phyloP scores from a whole-genome alignment of 2,113 vertebrate species.

The Heptranchias perlo region DNA sequence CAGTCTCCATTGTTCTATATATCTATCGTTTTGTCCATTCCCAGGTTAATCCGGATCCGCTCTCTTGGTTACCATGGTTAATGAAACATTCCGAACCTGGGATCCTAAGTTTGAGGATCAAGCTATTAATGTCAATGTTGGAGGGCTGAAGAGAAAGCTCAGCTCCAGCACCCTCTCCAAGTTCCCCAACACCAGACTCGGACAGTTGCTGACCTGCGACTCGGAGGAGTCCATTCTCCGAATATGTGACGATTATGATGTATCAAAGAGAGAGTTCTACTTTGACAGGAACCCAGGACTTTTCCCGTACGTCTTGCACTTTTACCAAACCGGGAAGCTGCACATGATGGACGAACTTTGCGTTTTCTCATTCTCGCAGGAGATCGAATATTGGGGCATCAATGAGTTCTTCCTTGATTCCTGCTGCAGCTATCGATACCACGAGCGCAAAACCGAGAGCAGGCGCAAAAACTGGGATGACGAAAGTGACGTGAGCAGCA shows the following conservation, averaged over 20 bases:
- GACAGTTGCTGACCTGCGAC: constrained; percentile 80
- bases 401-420: constrained; percentile 87
- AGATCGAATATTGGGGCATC: constrained; percentile 98
- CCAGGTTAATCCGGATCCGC: constrained; percentile 31
- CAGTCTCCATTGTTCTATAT: not conserved
- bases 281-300: constrained; percentile 88
- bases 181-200: constrained; percentile 86
- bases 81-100: constrained; percentile 66
- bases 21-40: no score
- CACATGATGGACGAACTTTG: constrained; percentile 95
- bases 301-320: constrained; percentile 86
- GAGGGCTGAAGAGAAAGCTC: constrained; percentile 78
- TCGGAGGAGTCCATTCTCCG: constrained; percentile 87
- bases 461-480: constrained; percentile 84
- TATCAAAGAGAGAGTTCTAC: constrained; percentile 83
- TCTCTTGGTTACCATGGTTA: constrained; percentile 67
- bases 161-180: constrained; percentile 77
- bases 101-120: constrained; percentile 62
- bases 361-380: constrained; percentile 95
- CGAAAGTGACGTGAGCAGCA: constrained; percentile 88
- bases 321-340: constrained; percentile 91
- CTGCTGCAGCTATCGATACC: constrained; percentile 91
- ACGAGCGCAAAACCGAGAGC: constrained; percentile 82
- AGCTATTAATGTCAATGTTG: constrained; percentile 85
- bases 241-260: constrained; percentile 95